phyloP scores from a whole-genome alignment of 1,140 invertebrate species.

The Ptiloglossa arizonensis region DNA sequence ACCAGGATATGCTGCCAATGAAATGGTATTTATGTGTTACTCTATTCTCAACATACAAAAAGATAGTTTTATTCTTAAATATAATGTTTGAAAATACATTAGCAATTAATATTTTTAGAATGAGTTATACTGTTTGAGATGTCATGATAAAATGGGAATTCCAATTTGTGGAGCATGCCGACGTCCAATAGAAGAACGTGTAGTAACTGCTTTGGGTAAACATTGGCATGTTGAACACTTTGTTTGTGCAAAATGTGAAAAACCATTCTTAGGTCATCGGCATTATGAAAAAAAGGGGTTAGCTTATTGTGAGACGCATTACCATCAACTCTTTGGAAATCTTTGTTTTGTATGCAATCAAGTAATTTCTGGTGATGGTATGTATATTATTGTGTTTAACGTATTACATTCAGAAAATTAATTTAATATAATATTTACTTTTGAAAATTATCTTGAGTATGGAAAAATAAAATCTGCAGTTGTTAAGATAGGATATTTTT shows the following conservation, averaged over 20 bases:
- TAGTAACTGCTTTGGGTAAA: slow-evolving; percentile 98
- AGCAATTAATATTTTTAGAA: slow-evolving; percentile 83
- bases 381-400: too few relatives aligned
- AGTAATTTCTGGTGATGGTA: slow-evolving; percentile 98
- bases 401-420: too few relatives aligned
- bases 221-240: slow-evolving; percentile 99
- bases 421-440: too few relatives aligned
- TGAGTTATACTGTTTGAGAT: slow-evolving; percentile 98
- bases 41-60: not conserved
- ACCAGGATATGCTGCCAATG: slow-evolving; percentile 94
- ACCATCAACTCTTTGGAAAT: slow-evolving; percentile 99
- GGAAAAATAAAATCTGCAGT: too few relatives aligned
- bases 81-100: slow-evolving; percentile 13
- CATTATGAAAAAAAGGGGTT: slow-evolving; percentile 99
- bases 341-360: slow-evolving; percentile 99
- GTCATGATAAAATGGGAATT: slow-evolving; percentile 99
- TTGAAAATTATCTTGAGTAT: not conserved
- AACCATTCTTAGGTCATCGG: slow-evolving; percentile 98
- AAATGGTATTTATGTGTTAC: slow-evolving; percentile 85
- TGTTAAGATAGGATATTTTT: slow-evolving; percentile 5
- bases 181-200: slow-evolving; percentile 97
- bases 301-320: slow-evolving; percentile 99
- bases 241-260: slow-evolving; percentile 99
- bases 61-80: not conserved
- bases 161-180: slow-evolving; percentile 98